phyloP scores from a whole-genome alignment of 2,888 invertebrate species.

The Stratiomys singularior region DNA sequence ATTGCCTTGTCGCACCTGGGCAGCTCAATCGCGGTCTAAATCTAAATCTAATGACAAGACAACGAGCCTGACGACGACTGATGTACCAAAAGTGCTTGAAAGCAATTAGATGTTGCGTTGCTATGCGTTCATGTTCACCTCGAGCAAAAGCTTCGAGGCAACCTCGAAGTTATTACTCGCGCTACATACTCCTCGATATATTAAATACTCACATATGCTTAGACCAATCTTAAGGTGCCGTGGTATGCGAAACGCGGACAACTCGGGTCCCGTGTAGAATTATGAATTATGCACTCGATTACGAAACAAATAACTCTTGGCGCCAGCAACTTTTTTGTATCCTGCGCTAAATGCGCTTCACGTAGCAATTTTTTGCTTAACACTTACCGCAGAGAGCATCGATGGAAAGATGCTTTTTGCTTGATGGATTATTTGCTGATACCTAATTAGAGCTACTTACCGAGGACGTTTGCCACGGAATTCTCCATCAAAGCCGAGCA shows the following conservation, averaged over 20 bases:
- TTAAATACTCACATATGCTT: no score
- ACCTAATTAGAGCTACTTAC: slow-evolving; percentile 10
- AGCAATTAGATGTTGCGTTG: slow-evolving; percentile 20
- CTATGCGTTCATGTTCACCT: background rate
- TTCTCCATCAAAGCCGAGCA: no score
- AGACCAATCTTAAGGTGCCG: no score
- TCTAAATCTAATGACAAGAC: slow-evolving; percentile 11
- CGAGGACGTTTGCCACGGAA: background rate
- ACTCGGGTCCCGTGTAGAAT: background rate
- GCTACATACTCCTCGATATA: no score
- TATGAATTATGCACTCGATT: slow-evolving; percentile 35
- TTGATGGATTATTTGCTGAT: slow-evolving; percentile 18
- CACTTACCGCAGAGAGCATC: background rate
- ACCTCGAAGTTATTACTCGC: no score
- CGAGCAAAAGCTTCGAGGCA: background rate
- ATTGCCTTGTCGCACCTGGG: background rate
- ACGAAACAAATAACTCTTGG: slow-evolving; percentile 42
- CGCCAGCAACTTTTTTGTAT: slow-evolving; percentile 29
- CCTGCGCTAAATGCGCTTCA: slow-evolving; percentile 11
- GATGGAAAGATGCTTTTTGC: slow-evolving; percentile 1
- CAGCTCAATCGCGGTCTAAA: background rate
- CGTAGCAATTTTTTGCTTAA: background rate
- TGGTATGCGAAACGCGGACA: slow-evolving; percentile 17
- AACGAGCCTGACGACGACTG: slow-evolving; percentile 15
- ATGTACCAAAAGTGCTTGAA: slow-evolving; percentile 26